Base-by-base conservation (phyloP, 2,888 invertebrate species). In the Frankliniella intonsa region DNA sequence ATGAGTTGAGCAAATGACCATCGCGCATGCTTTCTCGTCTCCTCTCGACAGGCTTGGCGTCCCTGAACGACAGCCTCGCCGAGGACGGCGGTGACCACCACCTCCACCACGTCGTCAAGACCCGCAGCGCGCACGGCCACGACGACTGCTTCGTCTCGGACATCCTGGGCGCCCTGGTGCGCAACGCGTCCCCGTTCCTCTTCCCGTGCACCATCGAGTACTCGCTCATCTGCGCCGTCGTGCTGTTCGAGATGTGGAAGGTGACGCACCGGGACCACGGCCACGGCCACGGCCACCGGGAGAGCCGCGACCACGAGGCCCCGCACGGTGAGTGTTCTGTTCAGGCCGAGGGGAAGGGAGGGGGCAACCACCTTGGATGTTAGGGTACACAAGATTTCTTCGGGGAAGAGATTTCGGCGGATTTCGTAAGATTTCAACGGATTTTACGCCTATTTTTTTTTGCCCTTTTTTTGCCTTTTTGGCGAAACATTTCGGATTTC, bases 201-300 rank as follows among this genome's bases (percentile, higher is more conserved):
- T 97, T 95, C 87, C 97, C 97, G 0, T 96, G 96, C 86, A 94
- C 94, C 81, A 95, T 97, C 85, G 97, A 97, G 88, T 97, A 97
- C 89, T 95, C 95, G 76, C 90, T 97, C 81, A 95, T 97, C 84
- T 96, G 95, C 86, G 96, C 97, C 49, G 97, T 96, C 51, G 93
- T 96, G 84, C 89, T 95, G 82, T 96, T 94, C 87, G 94, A 96
- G 88, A 95, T 97, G 93, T 97, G 97, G 95, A 95, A 95, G 88
- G 94, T 95, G 87, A 93, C 94, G 82, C 91, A 91, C 87, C 90
- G 90, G 82, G 90, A 90, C 27, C 89, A 90, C 83, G 88, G 7
- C 17, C 17, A 62, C 62, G 69, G 69, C 69, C 69, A 69, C 69
- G 69, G 69, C 69, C 69, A 25, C 69, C 49, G 9, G 82, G 62